Base-by-base conservation (phyloP, 2,888 invertebrate genomes). In the Microdon myrmicae region DNA sequence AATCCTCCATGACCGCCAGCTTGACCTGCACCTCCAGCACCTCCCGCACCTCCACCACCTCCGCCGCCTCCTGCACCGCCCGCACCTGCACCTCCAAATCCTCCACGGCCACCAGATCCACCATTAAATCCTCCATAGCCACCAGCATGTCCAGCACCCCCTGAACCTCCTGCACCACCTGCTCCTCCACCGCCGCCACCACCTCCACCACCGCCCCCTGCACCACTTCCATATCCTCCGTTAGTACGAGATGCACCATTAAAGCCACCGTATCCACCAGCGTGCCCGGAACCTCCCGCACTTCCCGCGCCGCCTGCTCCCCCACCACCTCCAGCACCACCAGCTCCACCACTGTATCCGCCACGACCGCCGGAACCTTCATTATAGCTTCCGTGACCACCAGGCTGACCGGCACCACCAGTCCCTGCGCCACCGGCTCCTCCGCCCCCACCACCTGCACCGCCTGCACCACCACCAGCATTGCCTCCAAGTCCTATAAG, bases 171-270 rank as follows among this genome's bases (percentile, higher is more conserved):
- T 3, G 28, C 45, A 13, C 23, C 28, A 14, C 49, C 47, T 25
- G 9, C 35, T 6, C 29, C 23, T 4, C 12, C 34, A 6, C 5
- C 29, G 2, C 49, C 49, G 2, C 17, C 32, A 3, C 34, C 45
- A 13, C 20, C 37, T 12, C 55, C 45, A 8, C 43, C 54, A 10
- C 26, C 20, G 4, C 45, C 64, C 6, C 58, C 56, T 4, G 29
- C 32, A 2, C 37, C 35, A 2, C 39, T 38, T 17, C 53, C 53
- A 3, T 94, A 95, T 10, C 94, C 96, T 73, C 87, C 87, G 77
- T 94, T 88, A 0, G 92, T 92, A 0, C 87, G 86, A 1, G 82
- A 77, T 2, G 80, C 82, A 1, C 84, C 78, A 1, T 82, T 44
- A 19, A 9, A 5, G 12, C 60, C 60, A 8, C 44, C 48, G 10